Conservation (phyloP, 2,797 vertebrate genomes). For the Bothrops alternatus region DNA sequence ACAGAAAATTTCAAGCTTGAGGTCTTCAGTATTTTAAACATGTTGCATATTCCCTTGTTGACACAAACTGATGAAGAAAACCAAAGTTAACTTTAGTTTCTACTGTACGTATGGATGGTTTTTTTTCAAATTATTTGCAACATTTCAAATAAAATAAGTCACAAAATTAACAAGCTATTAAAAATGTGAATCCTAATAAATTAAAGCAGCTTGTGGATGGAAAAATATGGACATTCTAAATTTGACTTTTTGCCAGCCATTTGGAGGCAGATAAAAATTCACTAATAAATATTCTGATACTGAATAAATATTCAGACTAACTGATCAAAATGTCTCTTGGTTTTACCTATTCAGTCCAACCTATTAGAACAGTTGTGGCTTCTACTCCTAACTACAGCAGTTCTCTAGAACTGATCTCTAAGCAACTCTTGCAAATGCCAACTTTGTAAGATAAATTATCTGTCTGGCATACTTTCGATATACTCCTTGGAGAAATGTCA, state of each 20-base stretch:
- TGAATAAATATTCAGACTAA: not conserved
- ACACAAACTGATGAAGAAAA: not conserved
- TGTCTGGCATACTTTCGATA: not conserved
- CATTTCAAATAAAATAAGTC: not conserved
- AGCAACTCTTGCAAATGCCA: constrained; percentile 9
- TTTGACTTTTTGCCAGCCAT: not conserved
- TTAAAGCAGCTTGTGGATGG: not conserved
- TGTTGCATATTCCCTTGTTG: not conserved
- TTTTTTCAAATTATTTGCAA: not conserved
- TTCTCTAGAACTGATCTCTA: not conserved
- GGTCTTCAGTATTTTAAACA: not conserved
- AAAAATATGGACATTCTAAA: not conserved
- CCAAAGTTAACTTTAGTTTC: not conserved
- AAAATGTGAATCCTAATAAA: not conserved
- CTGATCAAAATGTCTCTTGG: not conserved
- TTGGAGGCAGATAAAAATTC: not conserved
- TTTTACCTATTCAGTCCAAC: not conserved
- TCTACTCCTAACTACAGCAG: not conserved
- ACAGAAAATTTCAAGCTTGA: not conserved
- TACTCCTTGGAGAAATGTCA: constrained; percentile 17
- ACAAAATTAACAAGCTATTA: not conserved
- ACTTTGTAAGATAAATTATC: not conserved
- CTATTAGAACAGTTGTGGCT: not conserved
- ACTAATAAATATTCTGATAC: not conserved
- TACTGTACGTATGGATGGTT: not conserved